These are phyloP conservation scores for Miltochrista miniata DNA, from an alignment of 2,888 invertebrate genomes.

Conservation along the genomic window DNA sequence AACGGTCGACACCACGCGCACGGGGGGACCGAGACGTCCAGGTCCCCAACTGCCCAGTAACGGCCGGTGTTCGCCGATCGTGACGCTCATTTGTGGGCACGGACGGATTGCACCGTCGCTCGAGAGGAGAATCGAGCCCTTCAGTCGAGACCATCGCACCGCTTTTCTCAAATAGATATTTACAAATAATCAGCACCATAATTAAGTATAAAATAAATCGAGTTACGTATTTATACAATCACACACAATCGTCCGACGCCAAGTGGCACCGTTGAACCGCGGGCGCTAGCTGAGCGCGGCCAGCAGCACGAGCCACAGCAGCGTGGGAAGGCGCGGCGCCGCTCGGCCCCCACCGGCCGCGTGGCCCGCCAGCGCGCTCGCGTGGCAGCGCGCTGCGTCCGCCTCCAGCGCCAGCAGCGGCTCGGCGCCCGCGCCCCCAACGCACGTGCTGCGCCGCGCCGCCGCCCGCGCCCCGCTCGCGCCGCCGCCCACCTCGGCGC, in stretches of 20 bases:
- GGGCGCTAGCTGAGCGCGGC: constrained; percentile 19
- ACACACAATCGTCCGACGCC: not conserved
- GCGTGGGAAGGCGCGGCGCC: constrained; percentile 5
- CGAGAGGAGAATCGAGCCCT: too few species aligned
- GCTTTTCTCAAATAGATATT: not conserved
- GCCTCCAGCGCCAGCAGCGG: constrained; percentile 87
- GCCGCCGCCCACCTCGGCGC: constrained; percentile 88
- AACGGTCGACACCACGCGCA: not conserved
- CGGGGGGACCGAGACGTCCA: not conserved
- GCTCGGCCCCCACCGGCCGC: constrained; percentile 16
- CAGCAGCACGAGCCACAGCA: constrained; percentile 37
- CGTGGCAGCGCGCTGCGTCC: constrained; percentile 90
- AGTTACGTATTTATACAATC: not conserved
- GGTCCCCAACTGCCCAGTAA: too few species aligned
- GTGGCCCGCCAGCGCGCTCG: constrained; percentile 85
- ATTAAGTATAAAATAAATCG: constrained; percentile 5
- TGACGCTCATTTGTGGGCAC: too few species aligned
- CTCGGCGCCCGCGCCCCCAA: constrained; percentile 40
- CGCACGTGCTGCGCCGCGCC: constrained; percentile 38
- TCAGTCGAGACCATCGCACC: not conserved
- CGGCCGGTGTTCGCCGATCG: too few species aligned
- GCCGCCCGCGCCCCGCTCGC: constrained; percentile 42
- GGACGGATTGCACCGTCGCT: too few species aligned
- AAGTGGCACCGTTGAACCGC: too few species aligned
- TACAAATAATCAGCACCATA: constrained; percentile 4